Evolutionary conservation across 2,888 invertebrate genomes (phyloP).

Genomic region (Cheilosia soror): DNA sequence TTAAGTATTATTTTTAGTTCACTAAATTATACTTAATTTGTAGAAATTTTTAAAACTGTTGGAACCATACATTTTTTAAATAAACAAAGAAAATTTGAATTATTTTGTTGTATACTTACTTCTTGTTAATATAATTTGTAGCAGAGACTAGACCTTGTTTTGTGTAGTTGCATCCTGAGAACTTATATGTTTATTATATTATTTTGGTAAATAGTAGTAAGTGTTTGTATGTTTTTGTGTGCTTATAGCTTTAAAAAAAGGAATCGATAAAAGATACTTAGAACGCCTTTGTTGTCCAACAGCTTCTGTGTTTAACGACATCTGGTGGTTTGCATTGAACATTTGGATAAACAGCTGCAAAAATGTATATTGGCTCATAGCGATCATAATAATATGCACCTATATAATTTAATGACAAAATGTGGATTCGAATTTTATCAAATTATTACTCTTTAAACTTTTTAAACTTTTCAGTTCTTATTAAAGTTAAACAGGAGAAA

Average conservation of each 20-base stretch:
- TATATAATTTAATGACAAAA: too few species aligned
- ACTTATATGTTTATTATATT: slow-evolving; percentile 18
- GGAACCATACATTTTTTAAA: slow-evolving; percentile 26
- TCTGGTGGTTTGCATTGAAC: neutral
- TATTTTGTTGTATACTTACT: slow-evolving; percentile 2
- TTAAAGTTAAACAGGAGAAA: too few species aligned
- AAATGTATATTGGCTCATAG: too few species aligned
- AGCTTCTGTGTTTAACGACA: neutral
- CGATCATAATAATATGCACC: too few species aligned
- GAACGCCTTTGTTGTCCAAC: slow-evolving; percentile 1
- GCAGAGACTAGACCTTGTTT: slow-evolving; percentile 38
- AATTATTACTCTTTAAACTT: too few species aligned
- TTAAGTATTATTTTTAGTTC: slow-evolving; percentile 57
- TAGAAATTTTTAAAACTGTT: slow-evolving; percentile 45
- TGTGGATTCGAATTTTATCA: too few species aligned
- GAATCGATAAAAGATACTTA: neutral
- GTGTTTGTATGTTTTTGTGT: slow-evolving; percentile 52
- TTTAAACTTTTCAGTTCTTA: neutral
- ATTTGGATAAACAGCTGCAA: too few species aligned
- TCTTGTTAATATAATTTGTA: slow-evolving; percentile 41
- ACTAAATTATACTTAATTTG: slow-evolving; percentile 61
- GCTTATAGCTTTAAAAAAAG: slow-evolving; percentile 3
- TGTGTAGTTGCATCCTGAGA: slow-evolving; percentile 59
- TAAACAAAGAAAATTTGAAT: slow-evolving; percentile 25
- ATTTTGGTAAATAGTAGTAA: slow-evolving; percentile 52